A percentile compares a stretch with the other conserved stretches of the same genome.
Evolutionary conservation across 1,140 invertebrate species (phyloP).

Genomic region (Drosophila melanica): DNA sequence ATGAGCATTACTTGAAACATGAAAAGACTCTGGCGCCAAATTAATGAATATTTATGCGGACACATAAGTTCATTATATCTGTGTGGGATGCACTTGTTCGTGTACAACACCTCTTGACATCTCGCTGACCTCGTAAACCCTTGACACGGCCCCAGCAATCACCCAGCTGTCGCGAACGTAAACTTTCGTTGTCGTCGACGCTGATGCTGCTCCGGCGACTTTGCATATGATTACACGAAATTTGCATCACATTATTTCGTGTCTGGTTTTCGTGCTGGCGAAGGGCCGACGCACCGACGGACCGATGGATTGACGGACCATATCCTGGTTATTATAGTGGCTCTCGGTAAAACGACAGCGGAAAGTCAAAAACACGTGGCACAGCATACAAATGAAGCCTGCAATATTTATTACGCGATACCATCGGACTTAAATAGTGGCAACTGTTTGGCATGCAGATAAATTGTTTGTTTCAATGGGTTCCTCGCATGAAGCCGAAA

Average conservation of each 20-base stretch:
- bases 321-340: constrained; percentile 8
- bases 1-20: constrained; percentile 9
- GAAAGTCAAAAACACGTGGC: constrained; percentile 55
- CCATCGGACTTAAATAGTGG: constrained; percentile 29
- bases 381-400: constrained; percentile 70
- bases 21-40: constrained; percentile 40
- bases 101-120: constrained; percentile 50
- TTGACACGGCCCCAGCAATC: constrained; percentile 55
- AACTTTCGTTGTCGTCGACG: constrained; percentile 54
- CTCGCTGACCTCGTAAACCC: constrained; percentile 68
- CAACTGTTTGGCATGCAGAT: constrained; percentile 33
- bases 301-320: not conserved
- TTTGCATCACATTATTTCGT: constrained; percentile 76
- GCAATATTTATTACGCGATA: constrained; percentile 68
- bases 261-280: constrained; percentile 31
- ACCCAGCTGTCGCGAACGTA: constrained; percentile 58
- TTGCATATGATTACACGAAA: constrained; percentile 80
- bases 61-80: constrained; percentile 38
- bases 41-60: constrained; percentile 76
- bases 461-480: constrained; percentile 43
- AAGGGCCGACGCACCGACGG: not conserved
- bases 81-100: not conserved
- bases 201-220: constrained; percentile 34
- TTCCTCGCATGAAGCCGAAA: not conserved
- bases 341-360: not conserved